phyloP scores from a whole-genome alignment of 2,797 vertebrate species.

The Falco peregrinus region DNA sequence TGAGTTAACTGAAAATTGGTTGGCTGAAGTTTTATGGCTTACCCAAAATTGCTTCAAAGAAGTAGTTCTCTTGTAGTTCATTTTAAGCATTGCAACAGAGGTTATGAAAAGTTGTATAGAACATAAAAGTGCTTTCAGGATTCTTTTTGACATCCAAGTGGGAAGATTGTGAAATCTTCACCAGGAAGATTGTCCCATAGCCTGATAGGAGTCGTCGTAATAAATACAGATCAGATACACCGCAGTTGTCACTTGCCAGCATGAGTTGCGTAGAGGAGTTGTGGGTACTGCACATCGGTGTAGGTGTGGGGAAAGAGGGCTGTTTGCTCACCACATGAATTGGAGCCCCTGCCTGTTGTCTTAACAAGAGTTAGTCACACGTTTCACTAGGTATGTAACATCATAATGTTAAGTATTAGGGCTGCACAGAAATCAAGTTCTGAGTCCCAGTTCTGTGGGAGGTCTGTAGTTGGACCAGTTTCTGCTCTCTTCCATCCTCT shows the following conservation, averaged over 20 bases:
- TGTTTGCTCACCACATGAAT: rapidly evolving
- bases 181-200: background rate
- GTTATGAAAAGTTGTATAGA: background rate
- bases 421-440: background rate
- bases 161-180: background rate
- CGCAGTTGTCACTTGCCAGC: background rate
- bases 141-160: background rate
- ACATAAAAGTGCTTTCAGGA: background rate
- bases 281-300: rapidly evolving
- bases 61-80: background rate
- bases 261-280: rapidly evolving
- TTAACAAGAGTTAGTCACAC: rapidly evolving
- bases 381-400: background rate
- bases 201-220: background rate
- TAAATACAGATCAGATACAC: rapidly evolving
- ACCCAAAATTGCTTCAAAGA: background rate
- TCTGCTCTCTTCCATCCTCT: background rate
- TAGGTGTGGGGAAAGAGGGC: background rate
- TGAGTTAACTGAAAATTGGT: background rate
- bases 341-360: background rate
- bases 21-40: background rate
- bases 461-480: background rate
- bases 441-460: background rate
- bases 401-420: too few relatives aligned
- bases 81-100: background rate